Evolutionary conservation across 2,113 vertebrate genomes (phyloP), one percentile per base, ranked within the genome.

Genomic region (Lycaon pictus): DNA sequence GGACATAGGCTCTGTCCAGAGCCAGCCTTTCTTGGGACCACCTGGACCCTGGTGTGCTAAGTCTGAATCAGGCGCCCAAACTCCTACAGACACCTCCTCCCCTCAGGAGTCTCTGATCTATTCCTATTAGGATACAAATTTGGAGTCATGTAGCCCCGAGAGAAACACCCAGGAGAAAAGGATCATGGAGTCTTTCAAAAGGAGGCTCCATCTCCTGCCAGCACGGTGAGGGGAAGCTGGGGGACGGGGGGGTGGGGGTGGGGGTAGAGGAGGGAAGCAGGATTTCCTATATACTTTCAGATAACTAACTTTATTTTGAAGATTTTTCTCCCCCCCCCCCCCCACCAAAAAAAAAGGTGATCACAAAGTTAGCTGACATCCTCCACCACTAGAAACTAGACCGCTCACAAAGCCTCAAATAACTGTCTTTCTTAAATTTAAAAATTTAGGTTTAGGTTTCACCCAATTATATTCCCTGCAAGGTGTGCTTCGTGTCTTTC

Each of bases 51-150:
- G 1, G 2, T 53, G 10, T 67, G 1, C 16, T 35, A 82, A 72
- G 35, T 95, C 85, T 80, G 23, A 5, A 79, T 48, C 56, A 72
- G 43, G 23, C 5, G 12, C 71, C 22, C 27, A 79, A 32, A 95
- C 77, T 71, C 51, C 25, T 58, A 3, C 11, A 92, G 67, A 79
- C 23, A 48, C 12, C 19, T 32, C 9, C 69, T 63, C 11, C 2
- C 58, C 12, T 5, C 37, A 96, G 48, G 5, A 60, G 79, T 81
- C 67, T 95, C 15, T 92, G 74, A 83, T 12, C 6, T 82, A 22
- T 80, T 93, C n/a, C 32, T 32, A 63, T 90, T 90, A 93, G 16
- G 37, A 90, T 9, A 48, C 56, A 88, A 89, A 87, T 79, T 82
- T 97, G 51, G 13, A 84, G 32, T 77, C 1, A 25, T 19, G 3